Evolutionary conservation across 2,113 vertebrate genomes (phyloP).

Genomic region (Megalops atlanticus): DNA sequence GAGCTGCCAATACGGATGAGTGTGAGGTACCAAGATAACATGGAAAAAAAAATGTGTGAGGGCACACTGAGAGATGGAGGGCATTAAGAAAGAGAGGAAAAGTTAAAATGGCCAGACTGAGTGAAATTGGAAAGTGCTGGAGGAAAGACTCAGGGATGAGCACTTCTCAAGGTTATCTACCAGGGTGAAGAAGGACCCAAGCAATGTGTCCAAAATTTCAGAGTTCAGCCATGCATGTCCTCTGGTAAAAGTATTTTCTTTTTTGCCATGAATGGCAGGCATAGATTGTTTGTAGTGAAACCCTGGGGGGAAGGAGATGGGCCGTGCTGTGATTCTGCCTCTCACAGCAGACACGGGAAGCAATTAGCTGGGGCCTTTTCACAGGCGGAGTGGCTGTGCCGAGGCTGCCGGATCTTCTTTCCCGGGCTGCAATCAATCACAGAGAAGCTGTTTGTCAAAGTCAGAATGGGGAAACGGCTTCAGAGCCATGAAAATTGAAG

Average conservation of each 20-base stretch:
- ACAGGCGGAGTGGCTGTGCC: background rate
- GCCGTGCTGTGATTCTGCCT: background rate
- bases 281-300: too few species aligned
- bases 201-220: too few species aligned
- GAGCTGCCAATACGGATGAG: conserved; percentile 33
- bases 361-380: background rate
- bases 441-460: background rate
- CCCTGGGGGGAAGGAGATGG: too few species aligned
- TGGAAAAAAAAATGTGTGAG: background rate
- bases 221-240: too few species aligned
- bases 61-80: background rate
- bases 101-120: too few species aligned
- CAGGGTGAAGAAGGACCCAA: too few species aligned
- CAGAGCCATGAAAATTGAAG: background rate
- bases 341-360: background rate
- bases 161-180: too few species aligned
- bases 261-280: too few species aligned
- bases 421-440: background rate
- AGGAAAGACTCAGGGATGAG: too few species aligned
- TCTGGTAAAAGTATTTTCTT: too few species aligned
- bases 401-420: background rate
- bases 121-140: too few species aligned
- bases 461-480: background rate
- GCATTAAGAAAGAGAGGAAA: background rate
- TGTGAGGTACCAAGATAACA: background rate